Conservation (phyloP, 2,888 invertebrate species). For the Taphrorychus bicolor region DNA sequence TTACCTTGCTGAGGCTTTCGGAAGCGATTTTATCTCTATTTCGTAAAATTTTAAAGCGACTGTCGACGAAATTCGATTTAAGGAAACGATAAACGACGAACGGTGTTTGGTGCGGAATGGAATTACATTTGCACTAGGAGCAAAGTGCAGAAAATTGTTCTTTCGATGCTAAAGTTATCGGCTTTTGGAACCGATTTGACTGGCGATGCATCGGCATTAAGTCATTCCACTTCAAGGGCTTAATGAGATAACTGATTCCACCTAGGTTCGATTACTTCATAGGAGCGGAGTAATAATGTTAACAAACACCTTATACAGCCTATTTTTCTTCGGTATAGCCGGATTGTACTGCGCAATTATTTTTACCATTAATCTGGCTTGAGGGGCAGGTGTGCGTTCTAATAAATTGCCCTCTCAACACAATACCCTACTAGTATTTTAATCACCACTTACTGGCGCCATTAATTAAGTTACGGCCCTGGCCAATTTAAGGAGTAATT, state of each 20-base stretch:
- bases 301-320: background rate
- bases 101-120: slow-evolving; percentile 25
- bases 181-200: slow-evolving; percentile 20
- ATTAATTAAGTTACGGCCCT: background rate
- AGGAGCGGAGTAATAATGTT: no score
- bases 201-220: background rate
- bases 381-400: slow-evolving; percentile 9
- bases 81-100: slow-evolving; percentile 20
- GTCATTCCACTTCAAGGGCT: background rate
- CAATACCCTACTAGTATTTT: slow-evolving; percentile 9
- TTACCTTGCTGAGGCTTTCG: background rate
- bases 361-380: slow-evolving; percentile 3
- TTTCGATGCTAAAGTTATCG: slow-evolving; percentile 26
- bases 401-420: slow-evolving; percentile 12
- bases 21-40: background rate
- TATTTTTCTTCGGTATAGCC: background rate
- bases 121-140: slow-evolving; percentile 24
- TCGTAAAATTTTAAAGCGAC: slow-evolving; percentile 6
- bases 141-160: slow-evolving; percentile 37
- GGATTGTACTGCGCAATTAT: background rate
- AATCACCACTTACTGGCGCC: slow-evolving; percentile 6
- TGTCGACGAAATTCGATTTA: slow-evolving; percentile 22
- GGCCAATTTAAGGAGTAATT: background rate
- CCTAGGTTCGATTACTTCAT: no score
- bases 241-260: background rate